Base-by-base conservation (phyloP, 2,888 invertebrate genomes). In the Agrypnus murinus region DNA sequence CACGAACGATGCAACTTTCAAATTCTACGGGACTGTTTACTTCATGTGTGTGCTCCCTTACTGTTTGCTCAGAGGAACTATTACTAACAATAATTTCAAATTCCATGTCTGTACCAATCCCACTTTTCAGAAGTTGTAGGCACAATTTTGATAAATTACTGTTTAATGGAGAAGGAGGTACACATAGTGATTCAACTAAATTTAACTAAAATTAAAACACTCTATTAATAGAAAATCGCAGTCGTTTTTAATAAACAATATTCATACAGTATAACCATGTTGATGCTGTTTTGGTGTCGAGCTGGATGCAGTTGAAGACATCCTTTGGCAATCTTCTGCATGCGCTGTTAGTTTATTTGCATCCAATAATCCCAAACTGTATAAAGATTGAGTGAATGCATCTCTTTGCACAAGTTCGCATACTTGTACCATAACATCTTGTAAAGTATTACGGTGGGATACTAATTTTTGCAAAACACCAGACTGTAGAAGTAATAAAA, bases 391-490 rank as follows among this genome's bases (percentile, higher is more conserved):
- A 2, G 88, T 89, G 77, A 92, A 91, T 77, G 89, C 87, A 71
- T 90, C 89, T 67, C 90, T 86, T 77, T 90, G 89, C 7, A 92
- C 89, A 74, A 91, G 82, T 74, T 89, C 88, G 77, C 90, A 89
- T 8, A 89, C 82, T 77, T 89, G 88, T 32, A 82, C 80, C 53
- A 89, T 84, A 9, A 89, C 86, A 72, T 87, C 86, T 65, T 86
- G 86, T 5, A 89, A 81, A 9, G 86, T 85, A 6, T 86, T 84
- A 62, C 86, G 86, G 77, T 89, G 88, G 63, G 86, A 82, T 36
- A 87, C 80, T 19, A 89, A 78, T 75, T 88, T 87, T 50, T 87
- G 84, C 60, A 89, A 82, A 36, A 88, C 85, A n/a, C 87, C 87
- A 60, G 87, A 87, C 89, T 89, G 5, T 25, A n/a, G 70, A 34